These are phyloP conservation scores for Connochaetes taurinus DNA, from an alignment of 2,113 vertebrate species.

Conservation along the genomic window DNA sequence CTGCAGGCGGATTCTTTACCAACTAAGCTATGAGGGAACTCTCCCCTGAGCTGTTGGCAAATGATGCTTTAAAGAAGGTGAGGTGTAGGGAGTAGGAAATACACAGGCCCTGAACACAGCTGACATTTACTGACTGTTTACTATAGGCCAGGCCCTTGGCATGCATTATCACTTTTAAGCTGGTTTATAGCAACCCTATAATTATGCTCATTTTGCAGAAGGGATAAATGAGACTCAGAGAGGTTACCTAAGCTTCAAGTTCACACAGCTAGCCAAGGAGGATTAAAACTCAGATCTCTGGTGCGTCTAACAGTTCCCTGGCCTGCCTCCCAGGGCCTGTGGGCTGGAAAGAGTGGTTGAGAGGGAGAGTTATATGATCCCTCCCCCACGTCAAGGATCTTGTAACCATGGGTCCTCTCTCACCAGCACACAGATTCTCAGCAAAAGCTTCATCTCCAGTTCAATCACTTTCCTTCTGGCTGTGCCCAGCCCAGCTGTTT, in stretches of 20 bases:
- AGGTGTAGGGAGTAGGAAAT: neutral
- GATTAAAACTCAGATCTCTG: conserved; percentile 2
- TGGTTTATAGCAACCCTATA: neutral
- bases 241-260: neutral
- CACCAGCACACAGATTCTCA: neutral
- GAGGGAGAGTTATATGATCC: neutral
- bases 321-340: neutral
- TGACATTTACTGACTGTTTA: neutral
- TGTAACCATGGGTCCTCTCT: neutral
- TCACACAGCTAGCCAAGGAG: neutral
- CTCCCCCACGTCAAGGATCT: neutral
- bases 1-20: neutral
- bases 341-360: neutral
- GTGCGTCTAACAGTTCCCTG: neutral
- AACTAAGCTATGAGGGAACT: neutral
- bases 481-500: neutral
- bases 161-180: neutral
- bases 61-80: neutral
- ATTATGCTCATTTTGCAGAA: conserved; percentile 5
- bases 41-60: neutral
- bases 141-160: neutral
- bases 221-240: conserved; percentile 15
- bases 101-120: neutral
- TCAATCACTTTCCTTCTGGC: neutral
- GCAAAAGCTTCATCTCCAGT: neutral